Percentiles rank a stretch among this genome's conserved stretches.
phyloP scores from a whole-genome alignment of 64 coral and sea anemone species.

The Montipora foliosa region DNA sequence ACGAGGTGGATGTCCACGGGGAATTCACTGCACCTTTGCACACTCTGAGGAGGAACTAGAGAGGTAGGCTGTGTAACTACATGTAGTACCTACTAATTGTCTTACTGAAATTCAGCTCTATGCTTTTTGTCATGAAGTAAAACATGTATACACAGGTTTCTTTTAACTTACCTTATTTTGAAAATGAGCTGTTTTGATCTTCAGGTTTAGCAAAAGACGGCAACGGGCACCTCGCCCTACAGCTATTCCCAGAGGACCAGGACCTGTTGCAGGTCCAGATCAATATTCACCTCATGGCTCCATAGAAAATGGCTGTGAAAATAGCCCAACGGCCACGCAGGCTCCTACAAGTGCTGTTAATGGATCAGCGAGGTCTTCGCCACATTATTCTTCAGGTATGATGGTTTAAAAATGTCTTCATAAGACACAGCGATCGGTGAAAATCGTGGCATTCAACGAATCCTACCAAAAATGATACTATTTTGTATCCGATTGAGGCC shows the following conservation, averaged over 20 bases:
- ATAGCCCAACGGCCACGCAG: slow-evolving; percentile 26
- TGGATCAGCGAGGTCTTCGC: slow-evolving; percentile 15
- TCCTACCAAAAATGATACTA: too few species aligned
- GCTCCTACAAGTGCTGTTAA: slow-evolving; percentile 20
- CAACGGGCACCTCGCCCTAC: neutral
- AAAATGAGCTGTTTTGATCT: neutral
- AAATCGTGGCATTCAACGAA: too few species aligned
- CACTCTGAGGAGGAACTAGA: slow-evolving; percentile 98
- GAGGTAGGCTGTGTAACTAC: slow-evolving; percentile 49
- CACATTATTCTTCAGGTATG: slow-evolving; percentile 24
- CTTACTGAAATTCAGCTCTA: too few species aligned
- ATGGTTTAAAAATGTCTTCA: too few species aligned
- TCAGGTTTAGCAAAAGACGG: slow-evolving; percentile 19
- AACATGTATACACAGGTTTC: too few species aligned
- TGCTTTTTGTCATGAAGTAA: too few species aligned
- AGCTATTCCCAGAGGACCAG: slow-evolving; percentile 26
- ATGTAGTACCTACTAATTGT: too few species aligned
- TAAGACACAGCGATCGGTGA: too few species aligned
- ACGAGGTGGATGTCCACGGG: slow-evolving; percentile 89
- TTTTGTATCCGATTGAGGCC: too few species aligned
- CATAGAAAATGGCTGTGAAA: slow-evolving; percentile 40
- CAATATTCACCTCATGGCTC: slow-evolving; percentile 37
- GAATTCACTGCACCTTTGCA: slow-evolving; percentile 91
- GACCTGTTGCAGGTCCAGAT: neutral
- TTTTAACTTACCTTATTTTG: too few species aligned